Evolutionary conservation across 2,888 invertebrate genomes (phyloP).

Genomic region (Salticus scenicus): DNA sequence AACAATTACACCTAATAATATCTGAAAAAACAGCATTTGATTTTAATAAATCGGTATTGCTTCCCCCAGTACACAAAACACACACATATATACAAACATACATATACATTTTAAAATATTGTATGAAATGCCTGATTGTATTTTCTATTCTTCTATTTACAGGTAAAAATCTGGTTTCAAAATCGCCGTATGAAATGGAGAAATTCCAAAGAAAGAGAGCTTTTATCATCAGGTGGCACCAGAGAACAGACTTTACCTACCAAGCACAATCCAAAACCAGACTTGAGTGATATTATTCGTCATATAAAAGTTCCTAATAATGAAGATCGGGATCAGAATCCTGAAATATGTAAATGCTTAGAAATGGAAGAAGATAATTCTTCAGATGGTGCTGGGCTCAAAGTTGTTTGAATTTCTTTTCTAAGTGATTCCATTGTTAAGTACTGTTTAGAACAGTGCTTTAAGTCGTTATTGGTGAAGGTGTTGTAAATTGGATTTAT

Average conservation of each 20-base stretch:
- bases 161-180: constrained; percentile 95
- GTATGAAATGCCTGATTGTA: too few relatives aligned
- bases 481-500: neutral
- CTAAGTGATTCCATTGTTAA: neutral
- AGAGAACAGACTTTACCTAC: constrained; percentile 96
- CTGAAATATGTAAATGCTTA: constrained; percentile 38
- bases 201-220: constrained; percentile 96
- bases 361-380: constrained; percentile 44
- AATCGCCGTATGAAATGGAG: constrained; percentile 99
- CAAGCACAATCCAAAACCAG: constrained; percentile 97
- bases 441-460: neutral
- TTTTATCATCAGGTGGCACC: constrained; percentile 88
- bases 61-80: too few relatives aligned
- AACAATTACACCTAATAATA: too few relatives aligned
- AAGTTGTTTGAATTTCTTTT: neutral
- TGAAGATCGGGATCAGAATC: constrained; percentile 34
- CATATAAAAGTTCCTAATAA: constrained; percentile 52
- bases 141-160: constrained; percentile 72
- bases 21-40: too few relatives aligned
- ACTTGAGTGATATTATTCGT: constrained; percentile 83
- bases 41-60: too few relatives aligned
- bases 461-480: too few relatives aligned
- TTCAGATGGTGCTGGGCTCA: constrained; percentile 3
- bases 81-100: too few relatives aligned
- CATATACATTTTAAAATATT: too few relatives aligned